Percentiles rank a stretch among this genome's conserved stretches.
Evolutionary conservation across 1,140 invertebrate genomes (phyloP).

Genomic region (Leptoteleia sp.): DNA sequence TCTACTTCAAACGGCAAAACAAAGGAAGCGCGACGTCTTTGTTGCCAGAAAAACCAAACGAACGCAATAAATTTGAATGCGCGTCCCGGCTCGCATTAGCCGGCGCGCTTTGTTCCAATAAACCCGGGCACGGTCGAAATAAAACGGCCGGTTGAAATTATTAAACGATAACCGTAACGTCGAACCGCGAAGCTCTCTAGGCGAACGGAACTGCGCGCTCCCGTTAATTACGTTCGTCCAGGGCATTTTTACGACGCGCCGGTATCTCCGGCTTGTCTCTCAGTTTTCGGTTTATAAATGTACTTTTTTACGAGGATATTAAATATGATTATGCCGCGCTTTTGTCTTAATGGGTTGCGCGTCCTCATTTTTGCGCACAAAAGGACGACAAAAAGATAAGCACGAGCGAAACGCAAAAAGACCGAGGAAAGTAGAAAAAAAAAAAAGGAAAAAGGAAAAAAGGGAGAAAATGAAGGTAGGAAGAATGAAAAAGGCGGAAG

Average conservation of each 20-base stretch:
- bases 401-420: constrained; percentile 28
- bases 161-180: constrained; percentile 41
- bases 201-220: constrained; percentile 13
- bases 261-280: constrained; percentile 22
- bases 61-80: constrained; percentile 10
- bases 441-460: too few species aligned
- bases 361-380: constrained; percentile 40
- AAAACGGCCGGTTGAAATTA: constrained; percentile 29
- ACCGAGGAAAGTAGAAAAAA: too few species aligned
- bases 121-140: constrained; percentile 14
- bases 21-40: too few species aligned
- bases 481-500: too few species aligned
- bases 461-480: too few species aligned
- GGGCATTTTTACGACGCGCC: constrained; percentile 49
- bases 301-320: constrained; percentile 66
- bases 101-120: constrained; percentile 4
- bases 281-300: constrained; percentile 54
- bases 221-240: constrained; percentile 57
- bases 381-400: constrained; percentile 48
- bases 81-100: constrained; percentile 2
- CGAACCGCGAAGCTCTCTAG: not conserved
- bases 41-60: not conserved
- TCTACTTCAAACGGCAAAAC: too few species aligned
- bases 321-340: constrained; percentile 64
- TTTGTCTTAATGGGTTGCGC: constrained; percentile 50